Evolutionary conservation across 2,888 invertebrate species (phyloP).

Genomic region (Folsomia candida): DNA sequence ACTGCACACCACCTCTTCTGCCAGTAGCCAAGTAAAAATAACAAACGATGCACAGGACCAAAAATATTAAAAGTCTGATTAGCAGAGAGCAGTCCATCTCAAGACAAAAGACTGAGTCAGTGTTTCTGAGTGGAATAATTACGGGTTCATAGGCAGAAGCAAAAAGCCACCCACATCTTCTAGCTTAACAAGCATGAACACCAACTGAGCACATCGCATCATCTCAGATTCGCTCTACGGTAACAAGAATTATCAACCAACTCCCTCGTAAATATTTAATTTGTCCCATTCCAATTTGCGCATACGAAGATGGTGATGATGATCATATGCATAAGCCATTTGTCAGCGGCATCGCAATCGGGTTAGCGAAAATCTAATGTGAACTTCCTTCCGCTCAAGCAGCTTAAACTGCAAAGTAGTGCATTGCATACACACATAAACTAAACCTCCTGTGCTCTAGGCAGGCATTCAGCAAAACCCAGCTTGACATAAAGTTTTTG

Average conservation of each 20-base stretch:
- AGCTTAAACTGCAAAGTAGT: no score
- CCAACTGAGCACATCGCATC: not conserved
- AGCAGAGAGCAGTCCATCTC: not conserved
- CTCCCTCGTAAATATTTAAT: not conserved
- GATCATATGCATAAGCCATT: no score
- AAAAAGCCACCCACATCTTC: slow-evolving; percentile 17
- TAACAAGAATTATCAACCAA: not conserved
- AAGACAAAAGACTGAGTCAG: not conserved
- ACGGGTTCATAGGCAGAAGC: not conserved
- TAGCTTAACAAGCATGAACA: slow-evolving; percentile 11
- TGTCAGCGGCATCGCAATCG: no score
- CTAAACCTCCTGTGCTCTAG: no score
- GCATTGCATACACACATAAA: no score
- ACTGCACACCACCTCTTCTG: no score
- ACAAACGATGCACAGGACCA: not conserved
- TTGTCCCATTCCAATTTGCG: not conserved
- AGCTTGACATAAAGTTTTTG: no score
- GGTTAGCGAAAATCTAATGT: no score
- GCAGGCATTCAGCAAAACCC: no score
- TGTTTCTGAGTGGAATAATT: not conserved
- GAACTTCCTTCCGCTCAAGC: no score
- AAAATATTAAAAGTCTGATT: not conserved
- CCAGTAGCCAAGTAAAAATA: not conserved
- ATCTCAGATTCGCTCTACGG: no score
- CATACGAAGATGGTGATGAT: not conserved